A percentile compares a stretch with the other conserved stretches of the same genome.
Conservation (phyloP, 2,113 vertebrate genomes). For the Thryonomys swinderianus region DNA sequence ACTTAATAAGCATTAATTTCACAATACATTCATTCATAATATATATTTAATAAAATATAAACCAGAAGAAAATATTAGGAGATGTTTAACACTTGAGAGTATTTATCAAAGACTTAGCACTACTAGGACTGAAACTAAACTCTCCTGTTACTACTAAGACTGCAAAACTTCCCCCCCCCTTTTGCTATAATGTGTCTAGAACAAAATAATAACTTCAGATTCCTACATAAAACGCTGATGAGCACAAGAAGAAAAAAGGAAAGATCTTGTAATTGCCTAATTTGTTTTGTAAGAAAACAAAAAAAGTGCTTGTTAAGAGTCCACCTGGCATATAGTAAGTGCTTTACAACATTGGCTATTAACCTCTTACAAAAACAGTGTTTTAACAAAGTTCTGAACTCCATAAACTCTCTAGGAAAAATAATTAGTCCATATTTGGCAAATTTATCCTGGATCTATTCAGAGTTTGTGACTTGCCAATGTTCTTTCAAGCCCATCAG, state of each 20-base stretch:
- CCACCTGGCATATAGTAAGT: background rate
- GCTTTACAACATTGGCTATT: background rate
- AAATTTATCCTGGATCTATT: slow-evolving; percentile 2
- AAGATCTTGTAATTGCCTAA: background rate
- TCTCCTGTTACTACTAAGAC: background rate
- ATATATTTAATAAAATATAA: slow-evolving; percentile 29
- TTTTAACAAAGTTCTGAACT: background rate
- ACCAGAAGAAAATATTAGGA: slow-evolving; percentile 30
- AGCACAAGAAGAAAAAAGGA: background rate
- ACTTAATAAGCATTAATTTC: background rate
- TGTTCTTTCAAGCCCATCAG: slow-evolving; percentile 41
- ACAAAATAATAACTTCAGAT: background rate
- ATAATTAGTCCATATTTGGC: slow-evolving; percentile 69
- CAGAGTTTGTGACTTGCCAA: slow-evolving; percentile 38
- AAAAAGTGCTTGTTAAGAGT: background rate
- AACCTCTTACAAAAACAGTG: background rate
- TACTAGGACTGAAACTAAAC: slow-evolving; percentile 4
- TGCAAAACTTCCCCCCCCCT: background rate
- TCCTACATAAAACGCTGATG: background rate
- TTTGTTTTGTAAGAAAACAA: background rate
- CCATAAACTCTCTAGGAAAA: slow-evolving; percentile 43
- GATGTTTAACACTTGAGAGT: slow-evolving; percentile 5
- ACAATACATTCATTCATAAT: background rate
- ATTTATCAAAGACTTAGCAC: background rate
- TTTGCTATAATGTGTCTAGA: background rate